Conservation (phyloP, 2,113 vertebrate species). For the Chionodraco myersi region DNA sequence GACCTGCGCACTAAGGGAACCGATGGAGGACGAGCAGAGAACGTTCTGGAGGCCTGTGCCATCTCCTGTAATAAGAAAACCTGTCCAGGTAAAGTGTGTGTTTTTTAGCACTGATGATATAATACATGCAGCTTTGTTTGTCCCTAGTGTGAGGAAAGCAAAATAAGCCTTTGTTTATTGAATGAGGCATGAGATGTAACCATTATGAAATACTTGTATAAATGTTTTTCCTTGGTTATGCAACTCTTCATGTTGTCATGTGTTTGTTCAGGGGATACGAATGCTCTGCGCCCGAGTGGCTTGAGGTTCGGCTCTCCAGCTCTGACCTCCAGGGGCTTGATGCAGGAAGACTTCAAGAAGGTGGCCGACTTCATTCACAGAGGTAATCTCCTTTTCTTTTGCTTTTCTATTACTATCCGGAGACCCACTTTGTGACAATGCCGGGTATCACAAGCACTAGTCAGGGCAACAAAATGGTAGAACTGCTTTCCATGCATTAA, state of each 20-base stretch:
- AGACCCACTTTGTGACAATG: too few relatives aligned
- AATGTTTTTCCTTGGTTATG: neutral
- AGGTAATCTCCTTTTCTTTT: slow-evolving; percentile 80
- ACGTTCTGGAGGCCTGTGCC: slow-evolving; percentile 93
- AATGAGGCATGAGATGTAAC: neutral
- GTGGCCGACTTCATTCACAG: slow-evolving; percentile 93
- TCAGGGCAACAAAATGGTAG: too few relatives aligned
- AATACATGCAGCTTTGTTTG: neutral
- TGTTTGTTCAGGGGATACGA: slow-evolving; percentile 88
- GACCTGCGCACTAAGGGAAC: slow-evolving; percentile 92
- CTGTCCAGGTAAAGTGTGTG: slow-evolving; percentile 88
- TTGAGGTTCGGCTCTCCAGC: slow-evolving; percentile 93
- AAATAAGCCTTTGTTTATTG: neutral
- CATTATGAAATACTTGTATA: neutral
- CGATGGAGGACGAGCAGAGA: slow-evolving; percentile 93
- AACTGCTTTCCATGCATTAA: too few relatives aligned
- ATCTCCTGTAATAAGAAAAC: slow-evolving; percentile 99
- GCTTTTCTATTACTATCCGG: too few relatives aligned
- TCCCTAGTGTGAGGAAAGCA: neutral
- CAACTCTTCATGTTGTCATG: neutral
- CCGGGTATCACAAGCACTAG: too few relatives aligned
- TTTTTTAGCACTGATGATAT: neutral
- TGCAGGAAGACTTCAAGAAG: slow-evolving; percentile 88
- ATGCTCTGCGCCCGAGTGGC: slow-evolving; percentile 93
- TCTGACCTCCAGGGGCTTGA: slow-evolving; percentile 91